Percentiles rank a stretch among this genome's conserved stretches.
Conservation (phyloP, 2,888 invertebrate genomes). For the Cephus pulcher region DNA sequence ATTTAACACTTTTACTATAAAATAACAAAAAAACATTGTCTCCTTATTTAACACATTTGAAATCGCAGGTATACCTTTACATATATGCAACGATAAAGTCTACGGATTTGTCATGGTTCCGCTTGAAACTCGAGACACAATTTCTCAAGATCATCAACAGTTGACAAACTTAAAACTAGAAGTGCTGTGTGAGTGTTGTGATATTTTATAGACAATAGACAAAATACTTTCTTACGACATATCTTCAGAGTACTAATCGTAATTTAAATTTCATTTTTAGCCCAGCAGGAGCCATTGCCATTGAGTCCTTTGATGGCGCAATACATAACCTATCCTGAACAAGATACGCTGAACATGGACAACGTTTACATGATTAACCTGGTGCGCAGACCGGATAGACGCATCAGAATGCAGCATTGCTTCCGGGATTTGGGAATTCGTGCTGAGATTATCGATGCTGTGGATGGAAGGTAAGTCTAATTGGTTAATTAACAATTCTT, state of each 20-base stretch:
- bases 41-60: not conserved
- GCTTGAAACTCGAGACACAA: conserved; percentile 75
- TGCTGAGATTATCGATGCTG: conserved; percentile 81
- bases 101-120: conserved; percentile 90
- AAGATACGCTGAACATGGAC: conserved; percentile 78
- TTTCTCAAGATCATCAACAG: conserved; percentile 77
- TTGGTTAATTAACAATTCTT: not conserved
- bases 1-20: not conserved
- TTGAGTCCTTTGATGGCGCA: conserved; percentile 51
- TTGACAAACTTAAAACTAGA: conserved; percentile 81
- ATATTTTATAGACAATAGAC: not conserved
- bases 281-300: conserved; percentile 54
- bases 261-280: conserved; percentile 35
- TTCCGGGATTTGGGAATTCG: conserved; percentile 86
- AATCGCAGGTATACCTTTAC: conserved; percentile 71
- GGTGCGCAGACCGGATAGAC: conserved; percentile 81
- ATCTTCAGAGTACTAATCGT: not conserved
- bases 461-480: conserved; percentile 85
- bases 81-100: conserved; percentile 82
- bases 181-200: conserved; percentile 71
- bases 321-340: conserved; percentile 63
- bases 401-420: conserved; percentile 81
- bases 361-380: conserved; percentile 95
- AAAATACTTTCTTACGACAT: not conserved
- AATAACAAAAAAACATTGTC: not conserved